Percentiles rank a stretch among this genome's conserved stretches.
Evolutionary conservation across 1,140 invertebrate genomes (phyloP).

Genomic region (Pseudomyrmex concolor): DNA sequence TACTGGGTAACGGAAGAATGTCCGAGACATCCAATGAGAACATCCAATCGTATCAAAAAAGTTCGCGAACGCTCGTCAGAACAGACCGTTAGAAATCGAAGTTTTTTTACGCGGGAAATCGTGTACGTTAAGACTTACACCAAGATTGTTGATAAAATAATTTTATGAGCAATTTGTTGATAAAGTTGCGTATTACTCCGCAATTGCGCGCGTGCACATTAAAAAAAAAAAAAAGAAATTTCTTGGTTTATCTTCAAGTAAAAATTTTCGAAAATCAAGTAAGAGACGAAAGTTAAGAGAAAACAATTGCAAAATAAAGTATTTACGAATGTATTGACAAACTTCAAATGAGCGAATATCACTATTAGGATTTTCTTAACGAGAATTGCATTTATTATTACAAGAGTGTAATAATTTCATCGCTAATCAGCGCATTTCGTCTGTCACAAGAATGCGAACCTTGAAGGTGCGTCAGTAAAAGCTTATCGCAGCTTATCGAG

Average conservation of each 20-base stretch:
- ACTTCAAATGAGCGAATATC: background rate
- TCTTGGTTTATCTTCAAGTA: no score
- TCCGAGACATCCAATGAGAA: background rate
- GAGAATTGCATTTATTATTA: background rate
- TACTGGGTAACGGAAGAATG: background rate
- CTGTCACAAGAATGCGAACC: slow-evolving; percentile 1
- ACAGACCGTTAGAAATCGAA: background rate
- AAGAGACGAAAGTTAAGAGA: no score
- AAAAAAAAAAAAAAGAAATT: no score
- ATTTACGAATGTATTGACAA: no score
- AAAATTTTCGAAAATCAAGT: no score
- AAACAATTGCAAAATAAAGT: no score
- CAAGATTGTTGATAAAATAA: no score
- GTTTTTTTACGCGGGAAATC: background rate
- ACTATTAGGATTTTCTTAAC: background rate
- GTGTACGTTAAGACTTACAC: no score
- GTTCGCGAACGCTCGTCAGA: background rate
- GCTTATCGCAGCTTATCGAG: slow-evolving; percentile 66
- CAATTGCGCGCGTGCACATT: no score
- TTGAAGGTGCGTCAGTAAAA: slow-evolving; percentile 64
- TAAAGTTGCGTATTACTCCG: no score
- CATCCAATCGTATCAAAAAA: slow-evolving; percentile 8
- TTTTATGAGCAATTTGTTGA: no score
- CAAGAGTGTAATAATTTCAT: background rate
- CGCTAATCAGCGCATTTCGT: background rate